A percentile compares a stretch with the other conserved stretches of the same genome.
phyloP scores from a whole-genome alignment of 1,140 invertebrate species.

The Bombus breviceps region DNA sequence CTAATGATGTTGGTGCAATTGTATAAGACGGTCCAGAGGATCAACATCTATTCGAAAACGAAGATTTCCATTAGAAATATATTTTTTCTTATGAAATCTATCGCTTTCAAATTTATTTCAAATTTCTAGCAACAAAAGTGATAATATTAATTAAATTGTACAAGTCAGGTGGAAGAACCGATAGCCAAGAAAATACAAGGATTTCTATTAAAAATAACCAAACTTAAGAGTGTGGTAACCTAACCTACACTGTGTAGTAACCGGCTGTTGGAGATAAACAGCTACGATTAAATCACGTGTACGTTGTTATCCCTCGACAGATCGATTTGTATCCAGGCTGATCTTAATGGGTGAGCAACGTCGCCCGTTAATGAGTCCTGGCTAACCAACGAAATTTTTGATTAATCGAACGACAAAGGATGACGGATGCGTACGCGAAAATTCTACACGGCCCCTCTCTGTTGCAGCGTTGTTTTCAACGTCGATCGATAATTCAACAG shows the following conservation, averaged over 20 bases:
- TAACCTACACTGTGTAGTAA: neutral
- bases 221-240: neutral
- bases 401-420: neutral
- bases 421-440: neutral
- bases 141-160: neutral
- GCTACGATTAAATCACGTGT: neutral
- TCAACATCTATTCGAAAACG: no score
- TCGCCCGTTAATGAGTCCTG: neutral
- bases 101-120: no score
- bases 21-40: neutral
- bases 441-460: no score
- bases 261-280: slow-evolving; percentile 1
- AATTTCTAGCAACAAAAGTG: neutral
- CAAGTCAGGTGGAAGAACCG: no score
- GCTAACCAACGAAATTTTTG: neutral
- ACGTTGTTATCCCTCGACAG: neutral
- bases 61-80: no score
- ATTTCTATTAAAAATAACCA: neutral
- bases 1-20: rapidly evolving
- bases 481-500: neutral
- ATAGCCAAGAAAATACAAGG: neutral
- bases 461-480: neutral
- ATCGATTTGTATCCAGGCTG: slow-evolving; percentile 12
- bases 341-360: neutral
- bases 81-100: no score